Evolutionary conservation across 2,113 vertebrate species (phyloP), one percentile per base, ranked within the genome.

Genomic region (Leuciscus idus): DNA sequence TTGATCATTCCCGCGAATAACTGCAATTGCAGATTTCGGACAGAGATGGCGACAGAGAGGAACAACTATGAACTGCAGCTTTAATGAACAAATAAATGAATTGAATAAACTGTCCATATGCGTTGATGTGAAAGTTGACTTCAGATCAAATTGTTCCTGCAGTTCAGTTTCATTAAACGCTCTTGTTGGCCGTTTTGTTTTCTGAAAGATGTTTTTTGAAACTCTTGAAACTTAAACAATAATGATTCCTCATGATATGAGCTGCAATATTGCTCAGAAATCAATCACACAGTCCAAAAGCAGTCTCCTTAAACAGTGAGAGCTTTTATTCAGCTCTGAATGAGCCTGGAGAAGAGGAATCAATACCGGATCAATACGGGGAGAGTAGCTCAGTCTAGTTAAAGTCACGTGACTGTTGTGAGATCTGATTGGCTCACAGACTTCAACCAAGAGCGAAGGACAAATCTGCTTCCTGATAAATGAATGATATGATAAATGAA

Each of bases 291-390:
- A 46, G 39, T 21, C 17, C 30, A 70, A 70, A 36, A 3, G 26
- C 15, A 30, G 11, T 68, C 64, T 33, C 7, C 57, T 43, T 64
- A 84, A 84, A 48, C 43, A 81, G 36, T 36, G 61, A 62, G 59
- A 26, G 48, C 48, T 12, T n/a, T 26, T 62, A 62, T 62, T 62
- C 64, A 74, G 55, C 43, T 68, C 46, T 76, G 73, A 78, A 61
- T 72, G 72, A 88, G 68, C 26, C 61, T 80, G 19, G 66, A 77
- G 62, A 79, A 78, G 50, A 72, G 61, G 70, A 83, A 68, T 82
- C 83, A 82, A 72, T 78, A 81, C 26, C 26, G 21, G 72, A 85
- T 88, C 84, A 81, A 88, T 88, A 85, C 1, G 13, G 36, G 52
- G 52, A 50, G 48, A 75, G 78, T 39, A 88, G 79, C 62, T 26